Conservation (phyloP, 2,797 vertebrate species). For the Spinus olivaceus region DNA sequence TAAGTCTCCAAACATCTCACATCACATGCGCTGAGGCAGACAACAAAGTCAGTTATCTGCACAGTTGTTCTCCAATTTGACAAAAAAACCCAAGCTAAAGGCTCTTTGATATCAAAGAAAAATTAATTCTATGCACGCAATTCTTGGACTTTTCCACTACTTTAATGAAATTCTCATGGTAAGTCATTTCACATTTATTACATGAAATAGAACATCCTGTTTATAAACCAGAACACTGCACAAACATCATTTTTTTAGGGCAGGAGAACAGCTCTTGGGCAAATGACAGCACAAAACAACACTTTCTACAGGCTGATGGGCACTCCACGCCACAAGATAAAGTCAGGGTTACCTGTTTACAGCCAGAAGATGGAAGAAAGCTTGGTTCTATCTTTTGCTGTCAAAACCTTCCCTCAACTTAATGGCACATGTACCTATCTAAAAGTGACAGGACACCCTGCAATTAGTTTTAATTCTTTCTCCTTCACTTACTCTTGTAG, state of each 20-base stretch:
- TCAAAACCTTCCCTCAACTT: background rate
- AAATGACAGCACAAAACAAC: background rate
- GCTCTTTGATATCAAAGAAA: conserved; percentile 36
- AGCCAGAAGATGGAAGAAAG: background rate
- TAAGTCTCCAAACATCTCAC: background rate
- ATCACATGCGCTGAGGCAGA: background rate
- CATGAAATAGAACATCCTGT: conserved; percentile 7
- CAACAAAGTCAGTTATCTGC: background rate
- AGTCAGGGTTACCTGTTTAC: background rate
- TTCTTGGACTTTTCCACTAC: conserved; percentile 3
- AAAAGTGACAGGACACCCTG: background rate
- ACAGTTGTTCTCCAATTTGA: conserved; percentile 1
- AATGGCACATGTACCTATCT: background rate
- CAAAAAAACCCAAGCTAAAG: background rate
- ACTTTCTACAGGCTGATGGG: background rate
- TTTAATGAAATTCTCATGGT: conserved; percentile 25
- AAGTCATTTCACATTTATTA: conserved; percentile 15
- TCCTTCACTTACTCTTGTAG: background rate
- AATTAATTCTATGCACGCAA: background rate
- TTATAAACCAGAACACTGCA: conserved; percentile 23
- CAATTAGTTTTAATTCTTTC: background rate
- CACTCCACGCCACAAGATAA: background rate
- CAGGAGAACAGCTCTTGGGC: background rate
- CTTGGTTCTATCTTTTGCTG: background rate
- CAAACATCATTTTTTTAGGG: background rate